phyloP scores from a whole-genome alignment of 2,797 vertebrate species.

The Tenualosa ilisha region DNA sequence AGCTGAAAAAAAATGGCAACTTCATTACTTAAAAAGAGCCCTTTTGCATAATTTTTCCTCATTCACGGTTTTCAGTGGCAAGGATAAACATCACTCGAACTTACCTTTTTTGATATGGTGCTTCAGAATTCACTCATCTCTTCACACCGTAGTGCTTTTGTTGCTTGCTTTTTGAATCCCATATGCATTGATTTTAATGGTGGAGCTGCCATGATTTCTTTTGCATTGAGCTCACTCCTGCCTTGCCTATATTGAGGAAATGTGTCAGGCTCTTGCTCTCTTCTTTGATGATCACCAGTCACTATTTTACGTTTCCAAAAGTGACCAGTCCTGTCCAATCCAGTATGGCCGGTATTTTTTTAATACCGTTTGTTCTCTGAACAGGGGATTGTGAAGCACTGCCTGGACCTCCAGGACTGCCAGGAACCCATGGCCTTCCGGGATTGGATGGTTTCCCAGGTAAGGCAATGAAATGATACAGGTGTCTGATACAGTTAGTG shows the following conservation, averaged over 20 bases:
- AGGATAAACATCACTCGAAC: background rate
- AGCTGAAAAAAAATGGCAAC: slow-evolving; percentile 57
- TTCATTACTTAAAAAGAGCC: background rate
- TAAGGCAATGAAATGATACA: slow-evolving; percentile 52
- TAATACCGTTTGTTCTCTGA: slow-evolving; percentile 35
- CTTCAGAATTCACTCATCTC: background rate
- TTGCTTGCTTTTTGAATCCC: background rate
- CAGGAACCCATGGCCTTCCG: slow-evolving; percentile 63
- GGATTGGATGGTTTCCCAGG: slow-evolving; percentile 72
- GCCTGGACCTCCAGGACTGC: slow-evolving; percentile 66
- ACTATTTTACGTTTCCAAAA: slow-evolving; percentile 35
- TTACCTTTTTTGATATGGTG: background rate
- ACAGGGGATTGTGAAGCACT: slow-evolving; percentile 65
- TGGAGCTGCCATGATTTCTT: background rate
- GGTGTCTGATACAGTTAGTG: background rate
- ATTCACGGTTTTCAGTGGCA: slow-evolving; percentile 8
- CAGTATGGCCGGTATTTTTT: background rate
- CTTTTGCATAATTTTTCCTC: slow-evolving; percentile 5
- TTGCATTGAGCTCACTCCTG: background rate
- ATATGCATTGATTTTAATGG: slow-evolving; percentile 1
- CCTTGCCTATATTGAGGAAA: background rate
- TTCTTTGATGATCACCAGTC: background rate
- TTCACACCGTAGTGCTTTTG: slow-evolving; percentile 15
- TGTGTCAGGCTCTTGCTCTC: background rate
- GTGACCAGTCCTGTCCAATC: slow-evolving; percentile 7